Percentiles rank a stretch among this genome's conserved stretches.
These are phyloP conservation scores for Nemopilema nomurai DNA, from an alignment of 30 jellyfish, hydroid and myxozoan species.

Conservation along the genomic window DNA sequence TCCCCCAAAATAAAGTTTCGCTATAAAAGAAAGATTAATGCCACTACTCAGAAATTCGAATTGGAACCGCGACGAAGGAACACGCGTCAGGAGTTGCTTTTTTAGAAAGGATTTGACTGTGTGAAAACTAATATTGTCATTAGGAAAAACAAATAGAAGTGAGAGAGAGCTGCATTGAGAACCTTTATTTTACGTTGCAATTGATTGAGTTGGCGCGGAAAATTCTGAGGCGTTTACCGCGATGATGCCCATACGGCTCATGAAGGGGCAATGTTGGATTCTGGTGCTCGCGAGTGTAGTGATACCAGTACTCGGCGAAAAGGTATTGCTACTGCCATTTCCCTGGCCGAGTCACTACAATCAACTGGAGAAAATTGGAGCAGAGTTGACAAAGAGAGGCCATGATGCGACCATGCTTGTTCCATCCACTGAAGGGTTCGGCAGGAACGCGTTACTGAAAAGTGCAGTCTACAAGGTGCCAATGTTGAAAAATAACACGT, in stretches of 20 bases:
- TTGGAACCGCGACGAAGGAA: not conserved
- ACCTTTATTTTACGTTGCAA: not conserved
- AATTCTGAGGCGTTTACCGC: not conserved
- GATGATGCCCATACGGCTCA: not conserved
- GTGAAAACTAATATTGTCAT: not conserved
- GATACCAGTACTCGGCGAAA: conserved; percentile 13
- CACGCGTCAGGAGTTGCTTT: not conserved
- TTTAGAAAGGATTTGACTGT: not conserved
- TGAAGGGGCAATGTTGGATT: not conserved
- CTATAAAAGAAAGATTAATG: not conserved
- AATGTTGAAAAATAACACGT: conserved; percentile 23
- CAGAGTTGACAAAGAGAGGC: conserved; percentile 29
- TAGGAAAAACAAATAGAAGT: not conserved
- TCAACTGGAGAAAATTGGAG: conserved; percentile 60
- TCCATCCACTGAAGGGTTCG: conserved; percentile 55
- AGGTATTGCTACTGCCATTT: conserved; percentile 52
- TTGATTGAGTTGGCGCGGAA: not conserved
- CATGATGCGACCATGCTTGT: conserved; percentile 55
- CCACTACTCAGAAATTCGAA: not conserved
- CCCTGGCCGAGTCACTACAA: conserved; percentile 80
- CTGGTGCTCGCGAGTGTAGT: not conserved
- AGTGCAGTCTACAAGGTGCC: conserved; percentile 17
- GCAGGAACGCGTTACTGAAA: not conserved
- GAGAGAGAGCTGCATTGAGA: not conserved
- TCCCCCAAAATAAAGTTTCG: too few species aligned